These are phyloP conservation scores for Periphyllus acericola DNA, from an alignment of 2,888 invertebrate genomes.

Conservation along the genomic window DNA sequence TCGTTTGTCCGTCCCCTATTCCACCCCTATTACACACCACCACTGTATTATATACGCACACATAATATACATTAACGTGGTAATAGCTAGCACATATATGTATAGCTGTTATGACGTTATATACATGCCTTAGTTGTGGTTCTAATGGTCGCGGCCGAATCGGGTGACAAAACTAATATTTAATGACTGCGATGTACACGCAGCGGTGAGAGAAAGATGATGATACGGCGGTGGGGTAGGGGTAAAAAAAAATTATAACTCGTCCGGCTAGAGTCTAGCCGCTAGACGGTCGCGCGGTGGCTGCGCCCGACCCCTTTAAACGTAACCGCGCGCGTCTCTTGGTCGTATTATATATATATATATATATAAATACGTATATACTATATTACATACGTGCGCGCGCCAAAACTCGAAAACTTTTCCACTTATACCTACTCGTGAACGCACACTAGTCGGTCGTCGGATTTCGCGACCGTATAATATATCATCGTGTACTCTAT, in stretches of 20 bases:
- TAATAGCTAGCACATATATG: no score
- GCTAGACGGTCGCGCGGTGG: not conserved
- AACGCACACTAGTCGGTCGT: constrained; percentile 10
- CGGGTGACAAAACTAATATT: constrained; percentile 29
- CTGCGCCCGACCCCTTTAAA: not conserved
- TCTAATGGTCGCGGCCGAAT: constrained; percentile 11
- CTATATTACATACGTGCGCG: not conserved
- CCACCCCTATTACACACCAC: not conserved
- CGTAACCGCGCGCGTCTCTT: not conserved
- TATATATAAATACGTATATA: not conserved
- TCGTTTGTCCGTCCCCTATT: constrained; percentile 3
- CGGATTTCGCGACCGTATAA: constrained; percentile 3
- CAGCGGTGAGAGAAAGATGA: not conserved
- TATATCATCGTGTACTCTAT: not conserved
- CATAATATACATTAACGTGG: not conserved
- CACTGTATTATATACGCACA: not conserved
- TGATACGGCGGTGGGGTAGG: not conserved
- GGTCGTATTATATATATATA: no score
- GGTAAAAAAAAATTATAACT: not conserved
- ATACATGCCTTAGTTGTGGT: not conserved
- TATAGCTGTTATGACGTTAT: not conserved
- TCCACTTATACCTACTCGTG: constrained; percentile 34
- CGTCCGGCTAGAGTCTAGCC: no score
- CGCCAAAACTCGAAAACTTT: constrained; percentile 17
- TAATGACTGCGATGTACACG: not conserved